Evolutionary conservation across 2,113 vertebrate species (phyloP).

Genomic region (Gavia stellata): DNA sequence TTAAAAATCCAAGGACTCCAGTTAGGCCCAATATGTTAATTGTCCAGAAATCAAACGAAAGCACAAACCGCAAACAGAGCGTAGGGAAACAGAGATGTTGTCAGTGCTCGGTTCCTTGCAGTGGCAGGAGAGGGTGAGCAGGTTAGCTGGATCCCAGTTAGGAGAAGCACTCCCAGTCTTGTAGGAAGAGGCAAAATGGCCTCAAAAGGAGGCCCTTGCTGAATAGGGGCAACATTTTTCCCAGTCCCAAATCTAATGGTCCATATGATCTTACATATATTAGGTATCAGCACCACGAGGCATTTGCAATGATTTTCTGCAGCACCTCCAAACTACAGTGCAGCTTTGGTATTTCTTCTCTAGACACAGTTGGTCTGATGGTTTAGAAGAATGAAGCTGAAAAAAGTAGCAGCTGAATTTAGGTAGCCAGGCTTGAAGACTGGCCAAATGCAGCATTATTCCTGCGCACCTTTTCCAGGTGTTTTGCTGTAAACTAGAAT

Average conservation of each 20-base stretch:
- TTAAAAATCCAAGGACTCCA: neutral
- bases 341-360: neutral
- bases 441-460: neutral
- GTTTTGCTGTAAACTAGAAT: neutral
- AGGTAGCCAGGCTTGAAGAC: neutral
- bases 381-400: neutral
- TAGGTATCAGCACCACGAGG: neutral
- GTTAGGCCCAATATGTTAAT: neutral
- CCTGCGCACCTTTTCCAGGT: neutral
- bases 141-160: neutral
- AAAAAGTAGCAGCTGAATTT: neutral
- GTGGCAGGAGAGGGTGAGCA: neutral
- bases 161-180: neutral
- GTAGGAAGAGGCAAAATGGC: neutral
- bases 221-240: neutral
- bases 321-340: neutral
- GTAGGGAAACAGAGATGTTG: neutral
- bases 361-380: neutral
- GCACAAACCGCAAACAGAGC: neutral
- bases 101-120: neutral
- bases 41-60: neutral
- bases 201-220: neutral
- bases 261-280: fast-evolving
- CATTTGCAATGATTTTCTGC: neutral
- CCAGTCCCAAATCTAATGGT: neutral